Percentiles rank a stretch among this genome's conserved stretches.
phyloP scores from a whole-genome alignment of 92 coral and sea anemone species.

The Zoanthus solanderi region DNA sequence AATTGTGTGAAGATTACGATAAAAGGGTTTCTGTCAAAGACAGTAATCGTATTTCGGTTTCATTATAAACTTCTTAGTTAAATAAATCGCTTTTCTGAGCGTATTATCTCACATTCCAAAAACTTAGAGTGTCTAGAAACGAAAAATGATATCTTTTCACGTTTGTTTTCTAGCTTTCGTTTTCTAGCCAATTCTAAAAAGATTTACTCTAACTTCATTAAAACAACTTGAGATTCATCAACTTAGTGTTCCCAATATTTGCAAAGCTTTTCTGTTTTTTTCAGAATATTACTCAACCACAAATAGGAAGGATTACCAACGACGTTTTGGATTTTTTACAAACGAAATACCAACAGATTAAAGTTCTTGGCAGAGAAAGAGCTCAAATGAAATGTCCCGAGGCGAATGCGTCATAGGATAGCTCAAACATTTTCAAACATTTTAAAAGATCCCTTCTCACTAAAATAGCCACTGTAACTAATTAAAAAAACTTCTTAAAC shows the following conservation, averaged over 20 bases:
- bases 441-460: neutral
- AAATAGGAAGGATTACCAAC: neutral
- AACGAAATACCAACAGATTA: neutral
- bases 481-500: too few relatives aligned
- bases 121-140: neutral
- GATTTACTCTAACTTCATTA: neutral
- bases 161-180: neutral
- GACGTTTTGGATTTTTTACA: neutral
- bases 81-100: neutral
- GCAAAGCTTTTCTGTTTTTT: neutral
- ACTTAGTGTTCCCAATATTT: neutral
- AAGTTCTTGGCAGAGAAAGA: neutral
- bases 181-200: neutral
- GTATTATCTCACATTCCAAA: neutral
- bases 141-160: neutral
- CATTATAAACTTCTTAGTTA: conserved; percentile 6
- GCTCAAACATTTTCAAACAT: neutral
- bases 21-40: neutral
- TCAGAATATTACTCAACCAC: neutral
- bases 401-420: neutral
- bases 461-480: too few relatives aligned
- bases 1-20: neutral
- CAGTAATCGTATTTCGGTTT: neutral
- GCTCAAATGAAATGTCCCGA: neutral
- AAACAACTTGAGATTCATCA: neutral